Base-by-base conservation (phyloP, 2,113 vertebrate species). In the Nerophis lumbriciformis region DNA sequence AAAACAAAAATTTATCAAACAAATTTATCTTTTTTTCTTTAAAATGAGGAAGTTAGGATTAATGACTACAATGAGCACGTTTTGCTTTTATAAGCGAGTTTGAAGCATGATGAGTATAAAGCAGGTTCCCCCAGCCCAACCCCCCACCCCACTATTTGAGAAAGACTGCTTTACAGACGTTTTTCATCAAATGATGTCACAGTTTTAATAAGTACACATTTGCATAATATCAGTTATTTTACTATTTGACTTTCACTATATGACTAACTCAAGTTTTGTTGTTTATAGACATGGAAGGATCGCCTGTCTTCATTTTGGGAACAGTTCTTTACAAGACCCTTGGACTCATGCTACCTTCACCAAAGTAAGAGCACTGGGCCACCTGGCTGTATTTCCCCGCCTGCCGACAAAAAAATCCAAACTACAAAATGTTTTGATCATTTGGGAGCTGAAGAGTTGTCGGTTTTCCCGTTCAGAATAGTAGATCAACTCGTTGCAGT, bases 251-350 rank as follows among this genome's bases (percentile, higher is more conserved):
- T 56, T 44, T 42, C 1, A 14, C 44, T 36, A 45, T 21, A 2
- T 21, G 16, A 37, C 21, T 36, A 37, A 35, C 11, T 50, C 16
- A 12, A 48, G 15, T 39, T 7, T 28, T 35, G 7, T 61, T 61
- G 47, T 75, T 37, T 35, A 39, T 80, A 97, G 97, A 98, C 81
- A 83, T 95, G 80, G 97, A 98, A 73, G 94, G 95, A 82, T 98
- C 97, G 5, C 93, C 94, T 0, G 95, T 97, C 59, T 99, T 95
- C 89, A 96, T 99, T 78, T 89, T 99, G 82, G 97, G 97, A 90
- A 97, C 95, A 9, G 94, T 99, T 62, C 87, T 99, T n/a, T 99
- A 98, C 86, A 99, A 99, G 93, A 98, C 96, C 65, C 90, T 99
- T 73, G 97, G 97, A 79, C 92, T 98, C 56, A 98, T 99, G 93